A percentile compares a stretch with the other conserved stretches of the same genome.
Evolutionary conservation across 2,113 vertebrate genomes (phyloP).

Genomic region (Daphoenositta chrysoptera): DNA sequence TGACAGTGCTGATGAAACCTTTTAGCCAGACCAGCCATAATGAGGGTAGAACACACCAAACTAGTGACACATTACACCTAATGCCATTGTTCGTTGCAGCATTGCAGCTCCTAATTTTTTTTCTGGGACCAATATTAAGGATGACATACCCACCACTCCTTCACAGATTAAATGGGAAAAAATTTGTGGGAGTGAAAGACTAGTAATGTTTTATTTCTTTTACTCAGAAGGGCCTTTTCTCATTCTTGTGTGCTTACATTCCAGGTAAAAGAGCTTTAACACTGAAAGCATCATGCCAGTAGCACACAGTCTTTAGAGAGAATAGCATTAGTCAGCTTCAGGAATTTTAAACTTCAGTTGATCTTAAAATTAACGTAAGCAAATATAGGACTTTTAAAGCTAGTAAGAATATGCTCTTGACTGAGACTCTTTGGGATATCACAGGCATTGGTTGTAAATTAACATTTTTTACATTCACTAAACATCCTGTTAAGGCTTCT

Average conservation of each 20-base stretch:
- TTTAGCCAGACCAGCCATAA: not conserved
- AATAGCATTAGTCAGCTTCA: not conserved
- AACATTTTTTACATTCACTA: constrained; percentile 12
- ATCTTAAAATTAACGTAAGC: not conserved
- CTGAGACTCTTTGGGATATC: not conserved
- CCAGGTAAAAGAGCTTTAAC: not conserved
- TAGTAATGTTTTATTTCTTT: not conserved
- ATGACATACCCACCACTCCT: not conserved
- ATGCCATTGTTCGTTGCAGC: not conserved
- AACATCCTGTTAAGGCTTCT: constrained; percentile 31
- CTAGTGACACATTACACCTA: not conserved
- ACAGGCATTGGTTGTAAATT: not conserved
- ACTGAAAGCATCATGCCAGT: not conserved
- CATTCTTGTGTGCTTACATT: not conserved
- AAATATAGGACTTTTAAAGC: not conserved
- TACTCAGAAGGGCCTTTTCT: not conserved
- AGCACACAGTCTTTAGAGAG: not conserved
- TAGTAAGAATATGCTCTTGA: not conserved
- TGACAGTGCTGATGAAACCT: not conserved
- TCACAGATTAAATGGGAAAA: not conserved
- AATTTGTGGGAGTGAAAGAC: not conserved
- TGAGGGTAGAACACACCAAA: not conserved
- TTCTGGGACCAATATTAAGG: not conserved
- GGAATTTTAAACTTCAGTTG: not conserved
- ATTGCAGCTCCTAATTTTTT: not conserved